Evolutionary conservation across 2,797 vertebrate genomes (phyloP).

Genomic region (Tachyglossus aculeatus): DNA sequence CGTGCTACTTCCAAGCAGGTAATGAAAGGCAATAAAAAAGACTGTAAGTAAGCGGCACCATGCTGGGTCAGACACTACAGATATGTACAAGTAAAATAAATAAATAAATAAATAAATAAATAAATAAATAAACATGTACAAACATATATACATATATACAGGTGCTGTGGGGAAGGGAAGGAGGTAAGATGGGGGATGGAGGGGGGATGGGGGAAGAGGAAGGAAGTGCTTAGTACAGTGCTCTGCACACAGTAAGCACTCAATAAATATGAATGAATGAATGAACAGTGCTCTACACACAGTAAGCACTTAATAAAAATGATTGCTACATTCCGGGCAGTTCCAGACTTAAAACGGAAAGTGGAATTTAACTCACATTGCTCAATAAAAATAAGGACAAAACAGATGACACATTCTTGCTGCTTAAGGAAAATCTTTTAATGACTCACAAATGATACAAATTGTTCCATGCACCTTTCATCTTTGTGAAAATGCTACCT

Average conservation of each 20-base stretch:
- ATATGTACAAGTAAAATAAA: neutral
- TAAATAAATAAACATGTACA: neutral
- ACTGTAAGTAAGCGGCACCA: neutral
- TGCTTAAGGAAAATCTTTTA: constrained; percentile 64
- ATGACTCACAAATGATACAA: constrained; percentile 67
- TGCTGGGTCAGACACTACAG: neutral
- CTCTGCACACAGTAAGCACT: no score
- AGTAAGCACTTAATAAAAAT: no score
- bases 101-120: neutral
- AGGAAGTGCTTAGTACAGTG: no score
- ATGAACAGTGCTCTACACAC: no score
- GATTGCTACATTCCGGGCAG: neutral
- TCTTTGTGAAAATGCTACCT: constrained; percentile 60
- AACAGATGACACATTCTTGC: constrained; percentile 65
- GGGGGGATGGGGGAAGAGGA: no score
- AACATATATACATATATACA: neutral
- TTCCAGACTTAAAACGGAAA: neutral
- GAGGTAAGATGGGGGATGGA: no score
- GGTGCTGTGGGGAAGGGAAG: no score
- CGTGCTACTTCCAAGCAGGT: no score
- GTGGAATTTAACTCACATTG: constrained; percentile 35
- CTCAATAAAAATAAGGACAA: constrained; percentile 58
- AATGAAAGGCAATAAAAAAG: neutral
- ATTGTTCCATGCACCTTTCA: constrained; percentile 74
- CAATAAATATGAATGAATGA: no score